A percentile compares a stretch with the other conserved stretches of the same genome.
phyloP scores from a whole-genome alignment of 2,888 invertebrate species.

The Mimumesa dahlbomi region DNA sequence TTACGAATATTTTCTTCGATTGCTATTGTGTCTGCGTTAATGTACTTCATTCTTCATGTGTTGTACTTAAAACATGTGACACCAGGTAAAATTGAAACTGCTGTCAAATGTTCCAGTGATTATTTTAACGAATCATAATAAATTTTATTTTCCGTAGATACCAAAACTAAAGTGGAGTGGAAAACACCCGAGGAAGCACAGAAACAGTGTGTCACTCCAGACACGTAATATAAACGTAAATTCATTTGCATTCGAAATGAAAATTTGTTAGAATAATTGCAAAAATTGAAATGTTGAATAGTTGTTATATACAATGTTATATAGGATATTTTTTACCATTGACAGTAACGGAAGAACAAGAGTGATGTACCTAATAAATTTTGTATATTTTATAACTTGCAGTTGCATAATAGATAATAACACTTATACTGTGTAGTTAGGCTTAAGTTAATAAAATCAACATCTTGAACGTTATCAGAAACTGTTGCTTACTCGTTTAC shows the following conservation, averaged over 20 bases:
- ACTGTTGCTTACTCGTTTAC: no score
- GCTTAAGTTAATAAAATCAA: no score
- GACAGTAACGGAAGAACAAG: no score
- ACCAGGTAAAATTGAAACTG: slow-evolving; percentile 62
- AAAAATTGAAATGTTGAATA: no score
- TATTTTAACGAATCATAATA: neutral
- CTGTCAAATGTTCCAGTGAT: neutral
- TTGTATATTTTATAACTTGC: no score
- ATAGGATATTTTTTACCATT: no score
- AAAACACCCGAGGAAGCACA: slow-evolving; percentile 71
- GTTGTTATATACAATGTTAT: no score
- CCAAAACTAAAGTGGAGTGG: slow-evolving; percentile 65
- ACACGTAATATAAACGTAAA: slow-evolving; percentile 6
- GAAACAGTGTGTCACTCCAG: slow-evolving; percentile 54
- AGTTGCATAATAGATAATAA: no score
- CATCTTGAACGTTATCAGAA: no score
- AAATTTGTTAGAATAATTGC: neutral
- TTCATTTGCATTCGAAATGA: slow-evolving; percentile 3
- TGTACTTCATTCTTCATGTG: slow-evolving; percentile 80
- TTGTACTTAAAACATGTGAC: slow-evolving; percentile 74
- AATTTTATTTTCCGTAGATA: slow-evolving; percentile 48
- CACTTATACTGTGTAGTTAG: no score
- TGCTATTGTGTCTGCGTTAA: slow-evolving; percentile 79
- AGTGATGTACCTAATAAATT: no score
- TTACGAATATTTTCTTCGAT: slow-evolving; percentile 81